Evolutionary conservation across 2,797 vertebrate species (phyloP).

Genomic region (Dendrocincla fuliginosa): DNA sequence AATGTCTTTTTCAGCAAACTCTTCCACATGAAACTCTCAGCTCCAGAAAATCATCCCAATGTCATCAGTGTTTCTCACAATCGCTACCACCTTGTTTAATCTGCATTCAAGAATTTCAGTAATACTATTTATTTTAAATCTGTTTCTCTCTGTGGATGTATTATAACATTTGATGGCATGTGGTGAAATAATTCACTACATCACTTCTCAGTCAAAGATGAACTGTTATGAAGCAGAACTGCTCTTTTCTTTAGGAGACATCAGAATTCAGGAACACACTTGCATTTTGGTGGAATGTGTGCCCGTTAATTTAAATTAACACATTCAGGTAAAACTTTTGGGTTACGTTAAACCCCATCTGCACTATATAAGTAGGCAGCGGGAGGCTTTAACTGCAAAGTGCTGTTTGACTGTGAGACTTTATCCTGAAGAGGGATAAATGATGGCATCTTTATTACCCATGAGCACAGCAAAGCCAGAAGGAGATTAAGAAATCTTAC

Average conservation of each 20-base stretch:
- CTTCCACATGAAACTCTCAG: not conserved
- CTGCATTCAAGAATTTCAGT: not conserved
- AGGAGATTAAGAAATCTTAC: constrained; percentile 23
- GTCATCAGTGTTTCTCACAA: not conserved
- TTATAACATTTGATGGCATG: not conserved
- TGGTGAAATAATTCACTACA: not conserved
- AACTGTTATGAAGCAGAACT: not conserved
- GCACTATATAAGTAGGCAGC: not conserved
- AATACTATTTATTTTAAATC: not conserved
- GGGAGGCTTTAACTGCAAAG: not conserved
- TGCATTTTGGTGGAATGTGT: not conserved
- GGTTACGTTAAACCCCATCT: not conserved
- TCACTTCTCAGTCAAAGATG: not conserved
- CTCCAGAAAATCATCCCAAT: not conserved
- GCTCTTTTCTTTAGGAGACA: not conserved
- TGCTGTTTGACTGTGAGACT: not conserved
- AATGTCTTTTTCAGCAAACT: not conserved
- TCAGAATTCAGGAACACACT: not conserved
- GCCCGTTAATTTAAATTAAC: not conserved
- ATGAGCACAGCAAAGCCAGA: not conserved
- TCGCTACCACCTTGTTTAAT: not conserved
- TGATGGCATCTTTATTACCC: not conserved
- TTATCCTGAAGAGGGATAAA: not conserved
- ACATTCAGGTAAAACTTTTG: not conserved
- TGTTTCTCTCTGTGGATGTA: not conserved